These are phyloP conservation scores for Bubo blakistoni DNA, from an alignment of 2,113 vertebrate genomes.

Conservation along the genomic window DNA sequence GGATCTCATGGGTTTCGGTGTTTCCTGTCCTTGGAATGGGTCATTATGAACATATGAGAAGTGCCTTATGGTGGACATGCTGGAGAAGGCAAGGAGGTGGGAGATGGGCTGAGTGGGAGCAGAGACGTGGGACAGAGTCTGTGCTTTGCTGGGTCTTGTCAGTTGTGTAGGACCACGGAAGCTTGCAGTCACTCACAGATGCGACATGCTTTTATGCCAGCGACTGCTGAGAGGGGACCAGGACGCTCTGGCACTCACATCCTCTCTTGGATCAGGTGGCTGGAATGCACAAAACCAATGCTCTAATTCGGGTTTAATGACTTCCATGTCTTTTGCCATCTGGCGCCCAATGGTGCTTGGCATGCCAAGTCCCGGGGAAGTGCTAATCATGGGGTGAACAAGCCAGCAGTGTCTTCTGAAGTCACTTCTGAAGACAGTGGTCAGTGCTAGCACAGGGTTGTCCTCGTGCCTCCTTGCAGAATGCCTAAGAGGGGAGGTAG, in stretches of 20 bases:
- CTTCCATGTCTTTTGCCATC: not conserved
- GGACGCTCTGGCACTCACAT: not conserved
- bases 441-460: not conserved
- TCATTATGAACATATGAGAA: not conserved
- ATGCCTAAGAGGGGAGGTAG: not conserved
- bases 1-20: not conserved
- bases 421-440: not conserved
- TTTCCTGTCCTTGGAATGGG: not conserved
- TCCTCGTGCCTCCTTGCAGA: not conserved
- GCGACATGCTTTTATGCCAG: not conserved
- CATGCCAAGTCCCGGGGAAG: not conserved
- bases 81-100: not conserved
- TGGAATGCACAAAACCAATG: not conserved
- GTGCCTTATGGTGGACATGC: not conserved
- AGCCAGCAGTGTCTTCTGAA: not conserved
- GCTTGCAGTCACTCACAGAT: not conserved
- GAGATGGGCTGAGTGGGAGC: not conserved
- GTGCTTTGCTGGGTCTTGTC: not conserved
- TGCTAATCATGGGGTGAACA: not conserved
- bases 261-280: not conserved
- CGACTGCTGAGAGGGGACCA: not conserved
- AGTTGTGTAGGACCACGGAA: not conserved
- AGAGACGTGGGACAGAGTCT: not conserved
- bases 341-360: not conserved
- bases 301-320: not conserved